These are phyloP conservation scores for Ormyrus nitidulus DNA, from an alignment of 2,888 invertebrate genomes.

Conservation along the genomic window DNA sequence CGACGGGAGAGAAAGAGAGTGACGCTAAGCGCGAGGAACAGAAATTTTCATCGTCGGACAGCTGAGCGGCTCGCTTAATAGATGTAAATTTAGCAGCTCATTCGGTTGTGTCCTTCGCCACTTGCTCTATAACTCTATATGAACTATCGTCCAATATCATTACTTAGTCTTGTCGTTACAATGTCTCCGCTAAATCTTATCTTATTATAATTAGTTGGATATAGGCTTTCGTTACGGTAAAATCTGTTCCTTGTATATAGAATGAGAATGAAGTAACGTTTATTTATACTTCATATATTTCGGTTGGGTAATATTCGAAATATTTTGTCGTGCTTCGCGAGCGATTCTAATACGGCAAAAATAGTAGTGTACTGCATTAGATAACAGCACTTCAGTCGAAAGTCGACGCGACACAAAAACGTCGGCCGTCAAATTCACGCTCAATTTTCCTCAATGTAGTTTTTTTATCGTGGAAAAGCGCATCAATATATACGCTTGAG, in stretches of 20 bases:
- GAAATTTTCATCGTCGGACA: conserved; percentile 30
- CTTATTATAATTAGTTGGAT: too few species aligned
- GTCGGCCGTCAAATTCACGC: not conserved
- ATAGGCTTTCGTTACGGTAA: too few species aligned
- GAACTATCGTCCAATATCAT: conserved; percentile 1
- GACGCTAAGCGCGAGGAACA: not conserved
- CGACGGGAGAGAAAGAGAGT: not conserved
- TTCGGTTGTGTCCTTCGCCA: conserved; percentile 49
- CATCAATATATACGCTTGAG: not conserved
- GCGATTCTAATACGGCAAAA: too few species aligned
- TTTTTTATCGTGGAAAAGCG: not conserved
- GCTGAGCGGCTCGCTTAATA: conserved; percentile 16
- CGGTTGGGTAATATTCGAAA: not conserved
- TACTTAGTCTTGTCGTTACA: not conserved
- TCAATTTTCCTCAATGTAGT: conserved; percentile 20
- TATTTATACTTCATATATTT: not conserved
- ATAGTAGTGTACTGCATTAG: not conserved
- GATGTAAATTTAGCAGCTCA: conserved; percentile 50
- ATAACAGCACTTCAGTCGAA: not conserved
- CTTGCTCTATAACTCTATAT: conserved; percentile 8
- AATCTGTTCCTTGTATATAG: too few species aligned
- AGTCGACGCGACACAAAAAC: not conserved
- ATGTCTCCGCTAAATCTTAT: too few species aligned
- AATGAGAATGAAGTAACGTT: not conserved
- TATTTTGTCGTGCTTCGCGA: too few species aligned